Evolutionary conservation across 1,140 invertebrate species (phyloP).

Genomic region (Drosophila athabasca): DNA sequence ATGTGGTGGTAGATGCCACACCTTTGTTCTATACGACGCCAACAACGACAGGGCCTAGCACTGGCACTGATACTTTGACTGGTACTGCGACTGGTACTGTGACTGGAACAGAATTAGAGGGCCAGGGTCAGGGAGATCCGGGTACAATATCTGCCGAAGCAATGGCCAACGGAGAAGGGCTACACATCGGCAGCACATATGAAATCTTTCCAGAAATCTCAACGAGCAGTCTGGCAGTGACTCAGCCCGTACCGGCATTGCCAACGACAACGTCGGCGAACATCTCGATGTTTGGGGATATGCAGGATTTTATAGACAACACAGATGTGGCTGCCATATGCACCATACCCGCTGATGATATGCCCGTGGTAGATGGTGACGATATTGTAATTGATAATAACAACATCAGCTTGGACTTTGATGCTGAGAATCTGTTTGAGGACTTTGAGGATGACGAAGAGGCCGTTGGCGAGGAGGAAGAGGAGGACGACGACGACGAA

Average conservation of each 20-base stretch:
- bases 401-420: constrained; percentile 74
- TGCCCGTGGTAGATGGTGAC: constrained; percentile 71
- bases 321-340: constrained; percentile 72
- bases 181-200: constrained; percentile 7
- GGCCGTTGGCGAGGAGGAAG: constrained; percentile 43
- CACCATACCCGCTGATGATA: constrained; percentile 69
- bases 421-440: constrained; percentile 74
- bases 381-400: constrained; percentile 76
- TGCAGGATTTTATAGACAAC: constrained; percentile 73
- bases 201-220: constrained; percentile 50
- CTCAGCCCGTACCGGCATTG: constrained; percentile 4
- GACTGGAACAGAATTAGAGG: not conserved
- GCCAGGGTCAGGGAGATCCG: not conserved
- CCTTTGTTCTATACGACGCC: constrained; percentile 56
- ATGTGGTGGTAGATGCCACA: constrained; percentile 60
- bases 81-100: no score
- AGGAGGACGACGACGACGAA: constrained; percentile 47
- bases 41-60: not conserved
- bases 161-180: not conserved
- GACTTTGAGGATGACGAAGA: constrained; percentile 76
- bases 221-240: constrained; percentile 1
- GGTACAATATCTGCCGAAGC: not conserved
- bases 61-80: no score
- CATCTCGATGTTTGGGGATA: constrained; percentile 61
- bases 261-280: constrained; percentile 22